Conservation (phyloP, 2,113 vertebrate genomes). For the Verasper variegatus region DNA sequence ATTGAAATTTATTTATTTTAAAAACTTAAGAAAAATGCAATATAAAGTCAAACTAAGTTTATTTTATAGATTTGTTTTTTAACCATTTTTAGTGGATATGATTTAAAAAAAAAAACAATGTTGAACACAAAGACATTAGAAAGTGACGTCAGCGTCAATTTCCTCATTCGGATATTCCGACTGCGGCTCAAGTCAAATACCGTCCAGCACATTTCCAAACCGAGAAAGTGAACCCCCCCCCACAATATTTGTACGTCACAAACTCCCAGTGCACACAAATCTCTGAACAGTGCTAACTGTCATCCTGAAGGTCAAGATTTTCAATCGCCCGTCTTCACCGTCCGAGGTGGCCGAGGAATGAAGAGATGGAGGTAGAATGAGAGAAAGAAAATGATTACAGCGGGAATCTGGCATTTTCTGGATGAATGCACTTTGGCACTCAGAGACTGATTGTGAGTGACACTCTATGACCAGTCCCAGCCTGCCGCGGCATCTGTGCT, state of each 20-base stretch:
- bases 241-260: slow-evolving; percentile 48
- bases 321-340: slow-evolving; percentile 54
- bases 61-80: too few relatives aligned
- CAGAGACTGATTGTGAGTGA: slow-evolving; percentile 77
- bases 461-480: slow-evolving; percentile 71
- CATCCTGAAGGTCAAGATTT: slow-evolving; percentile 74
- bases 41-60: too few relatives aligned
- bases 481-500: slow-evolving; percentile 69
- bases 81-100: too few relatives aligned
- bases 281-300: slow-evolving; percentile 60
- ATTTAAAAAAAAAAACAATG: neutral
- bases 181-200: slow-evolving; percentile 21
- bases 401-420: slow-evolving; percentile 78
- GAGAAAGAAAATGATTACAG: slow-evolving; percentile 75
- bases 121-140: neutral
- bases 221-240: slow-evolving; percentile 22
- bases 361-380: slow-evolving; percentile 69
- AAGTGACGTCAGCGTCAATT: slow-evolving; percentile 5
- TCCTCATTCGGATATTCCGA: slow-evolving; percentile 24
- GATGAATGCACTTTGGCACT: slow-evolving; percentile 77
- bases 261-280: slow-evolving; percentile 48
- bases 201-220: slow-evolving; percentile 25
- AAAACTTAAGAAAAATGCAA: too few relatives aligned
- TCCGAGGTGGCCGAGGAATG: slow-evolving; percentile 54
- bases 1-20: too few relatives aligned